A percentile compares a stretch with the other conserved stretches of the same genome.
Evolutionary conservation across 2,888 invertebrate species (phyloP).

Genomic region (Calephelis perditalis): DNA sequence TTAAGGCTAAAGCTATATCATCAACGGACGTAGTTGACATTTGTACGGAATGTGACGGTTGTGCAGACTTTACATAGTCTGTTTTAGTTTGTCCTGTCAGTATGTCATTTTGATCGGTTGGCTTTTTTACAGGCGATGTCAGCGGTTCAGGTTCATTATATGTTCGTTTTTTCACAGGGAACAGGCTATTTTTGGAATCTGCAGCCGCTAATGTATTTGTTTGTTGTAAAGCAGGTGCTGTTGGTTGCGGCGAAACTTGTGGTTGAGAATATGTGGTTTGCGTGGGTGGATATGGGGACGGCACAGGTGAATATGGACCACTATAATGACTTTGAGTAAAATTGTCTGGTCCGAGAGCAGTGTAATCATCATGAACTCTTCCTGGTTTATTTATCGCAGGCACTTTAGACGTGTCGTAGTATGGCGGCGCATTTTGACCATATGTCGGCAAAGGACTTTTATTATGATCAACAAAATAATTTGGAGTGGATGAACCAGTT

Average conservation of each 20-base stretch:
- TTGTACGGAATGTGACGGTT: constrained; percentile 36
- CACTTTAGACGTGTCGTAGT: constrained; percentile 80
- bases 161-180: constrained; percentile 81
- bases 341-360: constrained; percentile 70
- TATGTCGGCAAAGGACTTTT: constrained; percentile 67
- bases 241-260: constrained; percentile 47
- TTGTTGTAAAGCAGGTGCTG: constrained; percentile 32
- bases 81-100: constrained; percentile 38
- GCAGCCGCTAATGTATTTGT: constrained; percentile 35
- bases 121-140: constrained; percentile 43
- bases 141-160: constrained; percentile 73
- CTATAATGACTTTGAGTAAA: constrained; percentile 73
- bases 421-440: constrained; percentile 71
- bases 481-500: constrained; percentile 54
- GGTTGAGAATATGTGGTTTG: constrained; percentile 53
- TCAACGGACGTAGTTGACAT: constrained; percentile 50
- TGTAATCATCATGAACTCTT: constrained; percentile 76
- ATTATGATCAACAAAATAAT: constrained; percentile 64
- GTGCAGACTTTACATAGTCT: constrained; percentile 47
- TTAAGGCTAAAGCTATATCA: constrained; percentile 59
- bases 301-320: constrained; percentile 57
- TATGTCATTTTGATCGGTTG: constrained; percentile 42
- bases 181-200: constrained; percentile 62
- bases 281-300: constrained; percentile 56
- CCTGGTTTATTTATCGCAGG: constrained; percentile 62